phyloP scores from a whole-genome alignment of 2,113 vertebrate genomes.

The Arvicanthis niloticus region DNA sequence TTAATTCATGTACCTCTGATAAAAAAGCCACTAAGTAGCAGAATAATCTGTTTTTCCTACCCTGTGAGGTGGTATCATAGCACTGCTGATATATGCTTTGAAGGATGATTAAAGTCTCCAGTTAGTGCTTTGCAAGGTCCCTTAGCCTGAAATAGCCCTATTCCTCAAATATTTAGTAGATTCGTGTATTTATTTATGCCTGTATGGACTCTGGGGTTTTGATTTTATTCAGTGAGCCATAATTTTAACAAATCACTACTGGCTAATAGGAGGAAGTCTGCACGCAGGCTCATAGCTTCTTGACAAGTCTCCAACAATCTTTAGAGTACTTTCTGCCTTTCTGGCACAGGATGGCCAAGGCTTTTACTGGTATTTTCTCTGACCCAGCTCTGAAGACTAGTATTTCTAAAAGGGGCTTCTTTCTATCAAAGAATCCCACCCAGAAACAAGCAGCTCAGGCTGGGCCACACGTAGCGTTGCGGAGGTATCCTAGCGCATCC shows the following conservation, averaged over 20 bases:
- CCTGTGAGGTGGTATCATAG: accelerated
- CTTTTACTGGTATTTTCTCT: constrained; percentile 53
- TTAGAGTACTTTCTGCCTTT: constrained; percentile 59
- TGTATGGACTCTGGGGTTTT: background rate
- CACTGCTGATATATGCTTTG: background rate
- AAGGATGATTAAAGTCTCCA: too few relatives aligned
- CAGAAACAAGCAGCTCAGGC: background rate
- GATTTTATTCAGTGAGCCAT: constrained; percentile 49
- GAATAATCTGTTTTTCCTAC: background rate
- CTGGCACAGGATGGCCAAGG: constrained; percentile 57
- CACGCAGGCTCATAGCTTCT: background rate
- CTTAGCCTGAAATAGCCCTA: background rate
- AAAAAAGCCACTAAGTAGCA: background rate
- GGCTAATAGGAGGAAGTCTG: constrained; percentile 21
- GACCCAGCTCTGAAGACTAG: constrained; percentile 15
- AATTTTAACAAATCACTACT: constrained; percentile 47
- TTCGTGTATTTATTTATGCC: background rate
- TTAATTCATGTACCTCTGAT: background rate
- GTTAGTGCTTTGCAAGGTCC: background rate
- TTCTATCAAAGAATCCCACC: background rate
- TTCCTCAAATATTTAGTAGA: background rate
- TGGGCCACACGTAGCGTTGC: background rate
- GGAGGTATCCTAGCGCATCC: too few relatives aligned
- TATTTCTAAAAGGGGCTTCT: constrained; percentile 26
- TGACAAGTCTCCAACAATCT: constrained; percentile 61